Percentiles rank a stretch among this genome's conserved stretches.
Evolutionary conservation across 2,888 invertebrate genomes (phyloP).

Genomic region (Apoda limacodes): DNA sequence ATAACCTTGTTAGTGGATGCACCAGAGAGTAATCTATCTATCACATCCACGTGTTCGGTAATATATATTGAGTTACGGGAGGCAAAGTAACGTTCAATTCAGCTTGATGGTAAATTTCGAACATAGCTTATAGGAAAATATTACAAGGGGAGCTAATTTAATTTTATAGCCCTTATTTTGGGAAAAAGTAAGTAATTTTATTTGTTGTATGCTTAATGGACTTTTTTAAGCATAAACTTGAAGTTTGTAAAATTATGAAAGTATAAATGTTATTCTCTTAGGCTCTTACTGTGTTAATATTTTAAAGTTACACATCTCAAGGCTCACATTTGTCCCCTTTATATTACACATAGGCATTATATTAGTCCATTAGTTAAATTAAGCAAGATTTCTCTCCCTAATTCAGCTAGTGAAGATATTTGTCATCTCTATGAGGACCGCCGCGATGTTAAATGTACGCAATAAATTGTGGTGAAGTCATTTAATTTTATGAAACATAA

Average conservation of each 20-base stretch:
- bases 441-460: slow-evolving; percentile 34
- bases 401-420: slow-evolving; percentile 51
- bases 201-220: too few species aligned
- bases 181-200: too few species aligned
- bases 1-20: too few species aligned
- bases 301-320: too few species aligned
- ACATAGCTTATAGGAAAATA: slow-evolving; percentile 29
- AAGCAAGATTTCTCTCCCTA: slow-evolving; percentile 59
- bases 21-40: slow-evolving; percentile 42
- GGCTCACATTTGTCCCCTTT: too few species aligned
- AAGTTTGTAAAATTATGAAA: too few species aligned
- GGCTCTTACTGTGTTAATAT: too few species aligned
- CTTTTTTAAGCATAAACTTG: too few species aligned
- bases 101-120: slow-evolving; percentile 26
- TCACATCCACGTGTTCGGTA: slow-evolving; percentile 48
- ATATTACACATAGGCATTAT: slow-evolving; percentile 21
- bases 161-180: slow-evolving; percentile 17
- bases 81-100: slow-evolving; percentile 26
- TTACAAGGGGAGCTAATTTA: slow-evolving; percentile 21
- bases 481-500: slow-evolving; percentile 52
- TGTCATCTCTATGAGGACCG: slow-evolving; percentile 44
- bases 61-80: slow-evolving; percentile 33
- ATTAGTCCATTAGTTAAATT: slow-evolving; percentile 64
- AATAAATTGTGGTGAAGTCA: slow-evolving; percentile 58
- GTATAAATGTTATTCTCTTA: too few species aligned